phyloP scores from a whole-genome alignment of 2,888 invertebrate genomes.

The Cataglyphis altisquamis region DNA sequence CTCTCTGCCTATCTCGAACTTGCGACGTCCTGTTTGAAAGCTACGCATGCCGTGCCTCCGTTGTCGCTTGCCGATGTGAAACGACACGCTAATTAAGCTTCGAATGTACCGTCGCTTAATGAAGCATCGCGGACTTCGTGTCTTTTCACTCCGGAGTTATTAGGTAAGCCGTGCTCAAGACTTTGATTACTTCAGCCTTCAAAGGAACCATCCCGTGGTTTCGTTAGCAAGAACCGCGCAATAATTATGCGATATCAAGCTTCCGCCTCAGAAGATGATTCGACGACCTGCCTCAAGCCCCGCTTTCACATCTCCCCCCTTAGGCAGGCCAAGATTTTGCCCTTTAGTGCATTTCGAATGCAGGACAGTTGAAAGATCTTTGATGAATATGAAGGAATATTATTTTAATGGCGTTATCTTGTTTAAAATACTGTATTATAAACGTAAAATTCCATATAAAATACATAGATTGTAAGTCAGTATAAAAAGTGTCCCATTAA shows the following conservation, averaged over 20 bases:
- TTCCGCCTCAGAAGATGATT: conserved; percentile 39
- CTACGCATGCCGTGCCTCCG: conserved; percentile 20
- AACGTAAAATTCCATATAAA: conserved; percentile 9
- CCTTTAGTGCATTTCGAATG: conserved; percentile 50
- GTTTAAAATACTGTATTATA: conserved; percentile 32
- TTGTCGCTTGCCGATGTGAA: conserved; percentile 13
- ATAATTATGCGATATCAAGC: conserved; percentile 73
- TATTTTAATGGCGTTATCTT: conserved; percentile 21
- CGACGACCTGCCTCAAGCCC: conserved; percentile 38
- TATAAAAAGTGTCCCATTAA: background rate
- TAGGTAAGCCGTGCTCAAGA: conserved; percentile 74
- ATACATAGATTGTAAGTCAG: background rate
- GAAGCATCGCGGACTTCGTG: conserved; percentile 65
- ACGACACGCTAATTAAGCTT: conserved; percentile 75
- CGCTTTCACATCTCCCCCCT: conserved; percentile 37
- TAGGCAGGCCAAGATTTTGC: conserved; percentile 20
- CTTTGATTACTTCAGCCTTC: conserved; percentile 80
- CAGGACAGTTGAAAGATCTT: conserved; percentile 33
- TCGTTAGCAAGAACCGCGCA: conserved; percentile 65
- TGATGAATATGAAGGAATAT: conserved; percentile 10
- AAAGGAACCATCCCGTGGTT: conserved; percentile 63
- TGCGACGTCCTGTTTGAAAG: background rate
- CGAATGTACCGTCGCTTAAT: conserved; percentile 70
- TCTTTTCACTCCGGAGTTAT: conserved; percentile 77
- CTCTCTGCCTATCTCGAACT: background rate